Conservation (phyloP, 2,888 invertebrate genomes). For the Polydrusus cervinus region DNA sequence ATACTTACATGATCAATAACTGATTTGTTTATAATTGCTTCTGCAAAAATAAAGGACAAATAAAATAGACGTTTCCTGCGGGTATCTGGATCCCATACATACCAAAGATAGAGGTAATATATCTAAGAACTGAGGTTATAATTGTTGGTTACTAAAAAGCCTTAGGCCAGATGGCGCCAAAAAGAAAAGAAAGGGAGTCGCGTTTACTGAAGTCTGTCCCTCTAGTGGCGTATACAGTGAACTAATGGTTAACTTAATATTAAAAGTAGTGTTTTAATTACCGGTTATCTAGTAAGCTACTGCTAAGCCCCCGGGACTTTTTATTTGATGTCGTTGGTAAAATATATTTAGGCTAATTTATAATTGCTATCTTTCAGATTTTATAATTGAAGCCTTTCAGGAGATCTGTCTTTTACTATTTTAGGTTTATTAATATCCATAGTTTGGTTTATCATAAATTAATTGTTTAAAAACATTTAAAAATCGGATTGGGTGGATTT, state of each 20-base stretch:
- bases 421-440: conserved; percentile 62
- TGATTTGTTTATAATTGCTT: conserved; percentile 63
- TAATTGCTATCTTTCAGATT: conserved; percentile 66
- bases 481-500: conserved; percentile 23
- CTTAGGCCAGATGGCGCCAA: conserved; percentile 70
- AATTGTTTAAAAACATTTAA: conserved; percentile 38
- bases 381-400: conserved; percentile 64
- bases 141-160: conserved; percentile 68
- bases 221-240: conserved; percentile 67
- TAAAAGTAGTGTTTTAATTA: conserved; percentile 67
- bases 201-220: conserved; percentile 53
- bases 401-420: conserved; percentile 57
- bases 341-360: conserved; percentile 68
- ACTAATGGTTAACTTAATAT: conserved; percentile 69
- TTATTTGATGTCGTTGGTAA: conserved; percentile 60
- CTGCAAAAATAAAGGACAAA: conserved; percentile 42
- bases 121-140: conserved; percentile 69
- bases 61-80: conserved; percentile 32
- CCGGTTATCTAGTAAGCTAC: conserved; percentile 66
- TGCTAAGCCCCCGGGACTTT: conserved; percentile 61
- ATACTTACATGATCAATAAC: conserved; percentile 31
- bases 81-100: conserved; percentile 46
- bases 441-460: conserved; percentile 37
- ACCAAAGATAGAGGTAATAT: conserved; percentile 64
- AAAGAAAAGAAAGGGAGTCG: conserved; percentile 64